A percentile compares a stretch with the other conserved stretches of the same genome.
Conservation (phyloP, 2,797 vertebrate genomes). For the Periophthalmus magnuspinnatus region DNA sequence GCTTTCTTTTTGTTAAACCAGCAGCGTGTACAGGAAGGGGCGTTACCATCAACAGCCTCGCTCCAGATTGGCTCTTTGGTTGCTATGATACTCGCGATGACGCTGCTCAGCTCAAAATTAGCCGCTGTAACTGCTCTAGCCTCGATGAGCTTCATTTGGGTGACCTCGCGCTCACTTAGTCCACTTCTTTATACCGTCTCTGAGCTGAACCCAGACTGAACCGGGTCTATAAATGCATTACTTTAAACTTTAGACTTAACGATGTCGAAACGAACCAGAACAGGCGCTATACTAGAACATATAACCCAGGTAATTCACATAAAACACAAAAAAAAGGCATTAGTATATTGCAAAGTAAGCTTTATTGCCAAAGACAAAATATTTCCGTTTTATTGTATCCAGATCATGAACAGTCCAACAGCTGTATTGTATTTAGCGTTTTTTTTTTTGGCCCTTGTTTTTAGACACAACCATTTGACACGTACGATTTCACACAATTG, state of each 20-base stretch:
- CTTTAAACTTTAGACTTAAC: neutral
- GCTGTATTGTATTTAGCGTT: conserved; percentile 37
- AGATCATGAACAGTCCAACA: conserved; percentile 63
- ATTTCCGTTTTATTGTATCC: conserved; percentile 54
- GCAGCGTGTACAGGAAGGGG: too few relatives aligned
- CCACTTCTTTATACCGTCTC: too few relatives aligned
- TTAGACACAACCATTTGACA: conserved; percentile 18
- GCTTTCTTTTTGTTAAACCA: too few relatives aligned
- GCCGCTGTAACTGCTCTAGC: too few relatives aligned
- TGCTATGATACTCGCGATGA: too few relatives aligned
- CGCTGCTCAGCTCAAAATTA: too few relatives aligned
- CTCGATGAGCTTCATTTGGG: too few relatives aligned
- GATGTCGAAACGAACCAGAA: neutral
- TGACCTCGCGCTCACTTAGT: too few relatives aligned
- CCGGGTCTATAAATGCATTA: too few relatives aligned
- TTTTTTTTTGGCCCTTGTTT: conserved; percentile 40
- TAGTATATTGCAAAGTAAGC: conserved; percentile 78
- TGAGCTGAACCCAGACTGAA: too few relatives aligned
- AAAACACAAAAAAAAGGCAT: conserved; percentile 36
- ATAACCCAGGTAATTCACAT: neutral
- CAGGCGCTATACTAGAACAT: neutral
- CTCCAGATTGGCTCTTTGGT: too few relatives aligned
- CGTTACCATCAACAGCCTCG: too few relatives aligned
- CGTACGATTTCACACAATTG: conserved; percentile 39
- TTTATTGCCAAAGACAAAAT: conserved; percentile 82